These are phyloP conservation scores for Sminthurides bifidus DNA, from an alignment of 1,140 invertebrate genomes.

Conservation along the genomic window DNA sequence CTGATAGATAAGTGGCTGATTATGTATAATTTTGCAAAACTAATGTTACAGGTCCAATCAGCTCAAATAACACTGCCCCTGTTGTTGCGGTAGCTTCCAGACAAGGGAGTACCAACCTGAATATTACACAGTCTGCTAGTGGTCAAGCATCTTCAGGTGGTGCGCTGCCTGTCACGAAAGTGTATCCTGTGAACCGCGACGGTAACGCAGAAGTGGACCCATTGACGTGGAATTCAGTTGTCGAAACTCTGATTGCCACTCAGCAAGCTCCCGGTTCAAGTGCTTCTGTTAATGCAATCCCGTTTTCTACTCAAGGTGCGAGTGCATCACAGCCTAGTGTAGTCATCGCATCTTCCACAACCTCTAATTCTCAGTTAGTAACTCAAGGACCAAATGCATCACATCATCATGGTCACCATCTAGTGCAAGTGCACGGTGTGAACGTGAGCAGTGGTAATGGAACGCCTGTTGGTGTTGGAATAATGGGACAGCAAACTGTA, in stretches of 20 bases:
- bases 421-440: constrained; percentile 28
- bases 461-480: constrained; percentile 3
- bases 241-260: constrained; percentile 7
- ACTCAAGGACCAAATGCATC: constrained; percentile 4
- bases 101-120: constrained; percentile 20
- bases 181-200: constrained; percentile 17
- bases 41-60: constrained; percentile 1
- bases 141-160: constrained; percentile 7
- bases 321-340: constrained; percentile 12
- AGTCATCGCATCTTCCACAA: constrained; percentile 14
- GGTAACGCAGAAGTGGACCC: constrained; percentile 1
- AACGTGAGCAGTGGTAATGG: constrained; percentile 6
- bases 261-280: not conserved
- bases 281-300: not conserved
- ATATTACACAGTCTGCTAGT: constrained; percentile 20
- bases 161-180: constrained; percentile 21
- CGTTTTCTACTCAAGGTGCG: not conserved
- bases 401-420: constrained; percentile 15
- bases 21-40: not conserved
- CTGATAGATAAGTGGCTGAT: not conserved
- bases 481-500: not conserved
- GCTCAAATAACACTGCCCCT: constrained; percentile 18
- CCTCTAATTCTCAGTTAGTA: not conserved
- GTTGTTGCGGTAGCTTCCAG: constrained; percentile 26
- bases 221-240: no score